Evolutionary conservation across 35 echinoderm and acorn worm genomes (phyloP), one percentile per base, ranked within the genome.

Genomic region (Anneissia japonica): DNA sequence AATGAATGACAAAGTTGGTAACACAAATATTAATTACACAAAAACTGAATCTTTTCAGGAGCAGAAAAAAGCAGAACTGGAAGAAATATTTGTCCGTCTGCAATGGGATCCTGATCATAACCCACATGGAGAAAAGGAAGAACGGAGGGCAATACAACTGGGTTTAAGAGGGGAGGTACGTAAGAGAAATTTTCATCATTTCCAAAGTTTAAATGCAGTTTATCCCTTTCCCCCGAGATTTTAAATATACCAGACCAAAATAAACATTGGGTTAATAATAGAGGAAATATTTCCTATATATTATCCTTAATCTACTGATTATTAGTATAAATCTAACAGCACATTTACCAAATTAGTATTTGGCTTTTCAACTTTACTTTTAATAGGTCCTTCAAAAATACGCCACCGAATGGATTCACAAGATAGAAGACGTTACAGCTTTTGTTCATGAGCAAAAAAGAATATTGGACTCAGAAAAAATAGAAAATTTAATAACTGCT

Each of bases 81-180:
- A 73, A 14, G 79, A 84, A 31, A 83, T 92, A 30, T 35, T 32
- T 6, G 90, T 92, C 0, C 64, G 90, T 41, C 80, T 92, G 4
- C 90, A 92, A 40, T 92, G 90, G 90, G 90, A 92, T 56, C 90
- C 90, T 17, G 90, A 92, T 35, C 90, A 92, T 74, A 39, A 64
- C 21, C 90, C 90, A 14, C 30, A 87, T 37, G 90, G 90, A 19
- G 39, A 83, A 0, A 83, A 86, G 72, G 73, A 39, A 43, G 72
- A 87, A 13, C 72, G 90, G 39, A 75, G 80, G 37, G 90, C 90
- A 4, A 92, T 92, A 12, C 90, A 92, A 46, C 79, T 92, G 6
- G 90, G 90, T n/a, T 46, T 92, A 3, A 87, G 84, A 84, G 84
- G 84, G 72, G 90, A 92, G 85, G 90, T 92, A 36, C 82, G 14